phyloP scores from a whole-genome alignment of 2,888 invertebrate genomes.

The Cheilosia vulpina region DNA sequence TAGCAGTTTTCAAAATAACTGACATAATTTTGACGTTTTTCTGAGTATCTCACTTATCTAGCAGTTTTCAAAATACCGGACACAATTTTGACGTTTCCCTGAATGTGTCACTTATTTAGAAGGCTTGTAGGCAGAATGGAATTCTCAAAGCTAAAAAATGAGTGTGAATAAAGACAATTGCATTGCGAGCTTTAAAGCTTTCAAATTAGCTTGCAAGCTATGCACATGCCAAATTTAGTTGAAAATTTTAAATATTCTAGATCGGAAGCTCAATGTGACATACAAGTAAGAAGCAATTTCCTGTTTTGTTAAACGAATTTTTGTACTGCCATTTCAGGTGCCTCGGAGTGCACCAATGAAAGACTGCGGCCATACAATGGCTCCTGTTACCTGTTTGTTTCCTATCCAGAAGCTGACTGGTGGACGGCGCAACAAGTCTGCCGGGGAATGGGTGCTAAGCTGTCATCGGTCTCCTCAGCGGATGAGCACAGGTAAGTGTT shows the following conservation, averaged over 20 bases:
- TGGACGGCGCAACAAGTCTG: slow-evolving; percentile 88
- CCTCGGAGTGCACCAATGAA: slow-evolving; percentile 89
- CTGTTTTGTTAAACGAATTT: not conserved
- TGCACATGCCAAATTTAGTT: not conserved
- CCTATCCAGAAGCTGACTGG: slow-evolving; percentile 91
- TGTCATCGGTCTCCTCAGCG: slow-evolving; percentile 88
- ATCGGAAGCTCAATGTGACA: slow-evolving; percentile 16
- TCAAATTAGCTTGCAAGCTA: too few species aligned
- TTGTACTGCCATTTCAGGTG: slow-evolving; percentile 82
- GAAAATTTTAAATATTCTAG: not conserved
- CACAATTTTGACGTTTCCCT: too few species aligned
- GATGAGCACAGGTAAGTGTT: slow-evolving; percentile 86
- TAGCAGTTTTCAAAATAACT: too few species aligned
- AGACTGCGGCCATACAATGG: slow-evolving; percentile 88
- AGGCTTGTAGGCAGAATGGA: too few species aligned
- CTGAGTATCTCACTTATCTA: too few species aligned
- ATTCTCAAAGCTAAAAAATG: too few species aligned
- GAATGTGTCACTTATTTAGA: too few species aligned
- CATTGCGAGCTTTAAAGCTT: too few species aligned
- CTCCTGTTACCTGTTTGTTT: slow-evolving; percentile 90
- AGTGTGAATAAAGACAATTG: too few species aligned
- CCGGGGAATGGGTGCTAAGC: slow-evolving; percentile 88
- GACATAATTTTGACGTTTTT: too few species aligned
- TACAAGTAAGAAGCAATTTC: not conserved
- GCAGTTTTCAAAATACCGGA: too few species aligned